Evolutionary conservation across 2,888 invertebrate species (phyloP).

Genomic region (Agapetus fuscipes): DNA sequence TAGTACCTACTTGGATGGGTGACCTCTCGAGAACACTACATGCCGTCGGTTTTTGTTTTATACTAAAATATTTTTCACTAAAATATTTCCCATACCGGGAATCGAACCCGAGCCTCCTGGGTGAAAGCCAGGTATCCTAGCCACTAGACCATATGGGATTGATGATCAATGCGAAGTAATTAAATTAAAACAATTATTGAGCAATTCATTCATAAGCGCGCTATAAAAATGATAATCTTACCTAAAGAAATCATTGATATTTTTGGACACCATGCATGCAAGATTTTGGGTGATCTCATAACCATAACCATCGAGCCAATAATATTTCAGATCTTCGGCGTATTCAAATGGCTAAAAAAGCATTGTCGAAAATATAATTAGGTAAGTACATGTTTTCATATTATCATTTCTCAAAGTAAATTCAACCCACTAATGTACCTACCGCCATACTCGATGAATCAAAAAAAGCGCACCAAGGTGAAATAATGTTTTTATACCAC

Average conservation of each 20-base stretch:
- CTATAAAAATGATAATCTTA: conserved; percentile 33
- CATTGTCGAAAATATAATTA: too few relatives aligned
- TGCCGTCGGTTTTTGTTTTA: too few relatives aligned
- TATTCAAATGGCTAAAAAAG: conserved; percentile 62
- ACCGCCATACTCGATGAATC: neutral
- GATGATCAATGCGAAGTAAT: too few relatives aligned
- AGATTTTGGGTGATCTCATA: conserved; percentile 60
- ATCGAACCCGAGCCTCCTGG: conserved; percentile 68
- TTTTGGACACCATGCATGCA: conserved; percentile 63
- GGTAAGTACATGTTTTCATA: conserved; percentile 2
- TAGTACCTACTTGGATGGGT: too few relatives aligned
- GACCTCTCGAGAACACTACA: too few relatives aligned
- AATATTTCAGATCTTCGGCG: conserved; percentile 66
- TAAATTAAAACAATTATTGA: neutral
- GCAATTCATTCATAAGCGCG: neutral
- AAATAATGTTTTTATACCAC: conserved; percentile 52
- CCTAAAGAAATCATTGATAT: conserved; percentile 62
- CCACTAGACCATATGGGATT: conserved; percentile 23
- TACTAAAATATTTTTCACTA: too few relatives aligned
- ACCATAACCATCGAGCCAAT: conserved; percentile 77
- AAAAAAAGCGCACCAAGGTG: conserved; percentile 76
- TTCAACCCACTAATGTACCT: too few relatives aligned
- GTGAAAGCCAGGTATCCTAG: conserved; percentile 65
- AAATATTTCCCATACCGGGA: conserved; percentile 37
- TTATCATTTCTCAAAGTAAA: too few relatives aligned